phyloP scores from a whole-genome alignment of 1,140 invertebrate species.

The Harpegnathos saltator region DNA sequence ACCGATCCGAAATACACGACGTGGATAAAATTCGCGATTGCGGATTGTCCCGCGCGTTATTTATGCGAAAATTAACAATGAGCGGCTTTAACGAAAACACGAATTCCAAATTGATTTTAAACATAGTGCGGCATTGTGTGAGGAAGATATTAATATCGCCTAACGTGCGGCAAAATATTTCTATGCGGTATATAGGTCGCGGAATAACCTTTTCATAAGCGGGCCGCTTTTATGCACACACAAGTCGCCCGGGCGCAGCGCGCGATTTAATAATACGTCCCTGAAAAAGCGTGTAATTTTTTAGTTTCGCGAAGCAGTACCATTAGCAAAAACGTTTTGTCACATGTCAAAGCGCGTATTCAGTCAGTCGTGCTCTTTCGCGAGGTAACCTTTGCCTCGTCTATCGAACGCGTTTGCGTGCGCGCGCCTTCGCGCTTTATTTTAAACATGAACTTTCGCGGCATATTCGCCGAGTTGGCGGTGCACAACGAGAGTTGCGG shows the following conservation, averaged over 20 bases:
- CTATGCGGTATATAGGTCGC: conserved; percentile 1
- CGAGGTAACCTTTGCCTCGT: conserved; percentile 13
- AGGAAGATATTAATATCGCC: conserved; percentile 43
- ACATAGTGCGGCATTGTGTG: background rate
- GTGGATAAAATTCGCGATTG: background rate
- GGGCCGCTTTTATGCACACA: background rate
- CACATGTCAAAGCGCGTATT: conserved; percentile 36
- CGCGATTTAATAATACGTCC: conserved; percentile 47
- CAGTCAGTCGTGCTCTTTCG: conserved; percentile 5
- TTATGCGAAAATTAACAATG: conserved; percentile 36
- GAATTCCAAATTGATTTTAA: conserved; percentile 32
- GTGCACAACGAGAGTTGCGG: background rate
- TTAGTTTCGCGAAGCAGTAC: conserved; percentile 25
- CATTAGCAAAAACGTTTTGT: conserved; percentile 43
- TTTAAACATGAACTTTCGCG: conserved; percentile 7
- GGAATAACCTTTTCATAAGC: conserved; percentile 15
- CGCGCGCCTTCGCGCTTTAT: background rate
- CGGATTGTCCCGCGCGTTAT: background rate
- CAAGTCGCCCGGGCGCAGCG: conserved; percentile 35
- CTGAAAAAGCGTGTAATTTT: conserved; percentile 46
- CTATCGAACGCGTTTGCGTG: background rate
- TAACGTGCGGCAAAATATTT: conserved; percentile 24
- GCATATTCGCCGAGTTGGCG: background rate
- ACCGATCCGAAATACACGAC: background rate
- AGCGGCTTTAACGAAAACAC: conserved; percentile 25